A percentile compares a stretch with the other conserved stretches of the same genome.
phyloP scores from a whole-genome alignment of 2,113 vertebrate genomes.

The Oceanodroma tethys region DNA sequence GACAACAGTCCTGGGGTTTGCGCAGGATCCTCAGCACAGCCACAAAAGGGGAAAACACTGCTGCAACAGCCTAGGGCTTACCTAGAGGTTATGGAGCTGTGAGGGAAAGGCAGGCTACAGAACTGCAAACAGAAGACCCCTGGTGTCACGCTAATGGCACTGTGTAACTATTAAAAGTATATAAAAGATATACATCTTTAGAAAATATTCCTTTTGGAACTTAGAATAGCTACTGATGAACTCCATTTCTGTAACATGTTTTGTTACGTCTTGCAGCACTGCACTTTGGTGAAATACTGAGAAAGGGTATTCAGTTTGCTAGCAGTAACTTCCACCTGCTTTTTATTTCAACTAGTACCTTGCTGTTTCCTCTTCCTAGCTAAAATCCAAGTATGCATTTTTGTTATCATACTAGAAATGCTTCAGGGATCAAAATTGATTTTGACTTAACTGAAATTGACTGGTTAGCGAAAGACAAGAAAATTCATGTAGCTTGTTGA shows the following conservation, averaged over 20 bases:
- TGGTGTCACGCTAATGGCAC: neutral
- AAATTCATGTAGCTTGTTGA: neutral
- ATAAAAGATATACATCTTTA: neutral
- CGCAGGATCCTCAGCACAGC: neutral
- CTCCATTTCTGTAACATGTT: neutral
- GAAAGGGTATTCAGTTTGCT: neutral
- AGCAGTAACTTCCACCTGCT: neutral
- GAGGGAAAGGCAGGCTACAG: neutral
- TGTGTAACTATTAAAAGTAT: neutral
- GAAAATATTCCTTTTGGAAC: neutral
- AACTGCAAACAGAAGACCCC: neutral
- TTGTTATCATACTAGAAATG: neutral
- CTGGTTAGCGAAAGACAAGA: neutral
- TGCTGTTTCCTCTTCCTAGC: neutral
- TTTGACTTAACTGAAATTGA: neutral
- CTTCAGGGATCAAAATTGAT: neutral
- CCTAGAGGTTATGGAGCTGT: neutral
- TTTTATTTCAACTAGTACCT: neutral
- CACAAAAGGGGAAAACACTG: neutral
- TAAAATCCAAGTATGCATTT: neutral
- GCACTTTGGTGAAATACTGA: neutral
- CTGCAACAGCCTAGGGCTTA: neutral
- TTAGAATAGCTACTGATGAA: neutral
- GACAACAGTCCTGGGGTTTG: neutral
- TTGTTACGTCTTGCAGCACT: neutral